phyloP scores from a whole-genome alignment of 2,113 vertebrate genomes.

The Apteryx mantelli region DNA sequence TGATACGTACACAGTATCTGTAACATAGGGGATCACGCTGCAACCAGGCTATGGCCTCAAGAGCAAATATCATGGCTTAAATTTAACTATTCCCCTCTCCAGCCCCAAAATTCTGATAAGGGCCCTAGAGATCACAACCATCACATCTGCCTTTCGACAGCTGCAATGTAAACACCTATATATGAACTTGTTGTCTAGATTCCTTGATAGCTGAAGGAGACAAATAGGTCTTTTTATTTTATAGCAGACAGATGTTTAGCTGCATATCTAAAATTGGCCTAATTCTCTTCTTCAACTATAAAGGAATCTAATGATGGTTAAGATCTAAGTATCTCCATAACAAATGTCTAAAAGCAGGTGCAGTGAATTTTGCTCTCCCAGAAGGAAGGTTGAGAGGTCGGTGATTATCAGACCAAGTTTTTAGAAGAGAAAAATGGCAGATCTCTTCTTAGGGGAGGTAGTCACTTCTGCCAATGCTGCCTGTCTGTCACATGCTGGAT shows the following conservation, averaged over 20 bases:
- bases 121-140: neutral
- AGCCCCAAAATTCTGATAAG: neutral
- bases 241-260: neutral
- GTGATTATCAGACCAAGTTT: neutral
- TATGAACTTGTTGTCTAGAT: neutral
- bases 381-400: neutral
- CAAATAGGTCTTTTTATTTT: neutral
- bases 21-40: neutral
- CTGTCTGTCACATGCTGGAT: neutral
- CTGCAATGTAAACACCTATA: neutral
- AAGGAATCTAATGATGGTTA: neutral
- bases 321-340: neutral
- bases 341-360: neutral
- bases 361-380: neutral
- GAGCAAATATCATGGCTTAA: neutral
- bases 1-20: neutral
- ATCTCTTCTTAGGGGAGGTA: neutral
- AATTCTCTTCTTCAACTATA: neutral
- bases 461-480: accelerated
- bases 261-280: neutral
- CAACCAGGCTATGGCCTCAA: neutral
- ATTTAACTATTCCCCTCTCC: neutral
- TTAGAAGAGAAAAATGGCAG: neutral
- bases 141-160: neutral
- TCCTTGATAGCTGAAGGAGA: neutral